A percentile compares a stretch with the other conserved stretches of the same genome.
phyloP scores from a whole-genome alignment of 2,113 vertebrate species.

The Prolemur simus region DNA sequence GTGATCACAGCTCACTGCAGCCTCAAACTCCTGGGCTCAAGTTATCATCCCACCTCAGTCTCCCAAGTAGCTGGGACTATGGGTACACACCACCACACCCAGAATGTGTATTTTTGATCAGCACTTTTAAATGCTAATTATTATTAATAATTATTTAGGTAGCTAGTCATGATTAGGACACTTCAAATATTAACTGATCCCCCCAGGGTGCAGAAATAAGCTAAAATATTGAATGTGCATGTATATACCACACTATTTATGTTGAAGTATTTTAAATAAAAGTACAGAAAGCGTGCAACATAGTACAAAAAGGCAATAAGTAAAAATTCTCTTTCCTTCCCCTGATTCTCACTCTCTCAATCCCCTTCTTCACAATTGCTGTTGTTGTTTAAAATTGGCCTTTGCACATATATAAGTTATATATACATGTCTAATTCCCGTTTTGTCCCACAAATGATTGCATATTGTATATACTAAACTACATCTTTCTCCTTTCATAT shows the following conservation, averaged over 20 bases:
- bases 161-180: not conserved
- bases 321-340: not conserved
- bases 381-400: not conserved
- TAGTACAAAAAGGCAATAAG: not conserved
- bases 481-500: not conserved
- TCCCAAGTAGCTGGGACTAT: too few species aligned
- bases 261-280: not conserved
- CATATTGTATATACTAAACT: not conserved
- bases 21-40: too few species aligned
- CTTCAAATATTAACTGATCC: not conserved
- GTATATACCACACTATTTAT: not conserved
- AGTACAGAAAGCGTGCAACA: not conserved
- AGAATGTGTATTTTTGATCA: not conserved
- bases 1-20: too few species aligned
- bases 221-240: not conserved
- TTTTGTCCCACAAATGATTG: not conserved
- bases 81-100: too few species aligned
- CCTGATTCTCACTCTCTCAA: not conserved
- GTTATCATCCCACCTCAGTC: too few species aligned
- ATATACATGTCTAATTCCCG: not conserved
- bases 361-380: not conserved
- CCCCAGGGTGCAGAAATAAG: not conserved
- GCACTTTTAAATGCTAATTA: not conserved
- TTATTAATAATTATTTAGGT: slow-evolving; percentile 14
- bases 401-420: not conserved